Percentiles rank a stretch among this genome's conserved stretches.
These are phyloP conservation scores for Oxystoma pomonae DNA, from an alignment of 2,888 invertebrate genomes.

Conservation along the genomic window DNA sequence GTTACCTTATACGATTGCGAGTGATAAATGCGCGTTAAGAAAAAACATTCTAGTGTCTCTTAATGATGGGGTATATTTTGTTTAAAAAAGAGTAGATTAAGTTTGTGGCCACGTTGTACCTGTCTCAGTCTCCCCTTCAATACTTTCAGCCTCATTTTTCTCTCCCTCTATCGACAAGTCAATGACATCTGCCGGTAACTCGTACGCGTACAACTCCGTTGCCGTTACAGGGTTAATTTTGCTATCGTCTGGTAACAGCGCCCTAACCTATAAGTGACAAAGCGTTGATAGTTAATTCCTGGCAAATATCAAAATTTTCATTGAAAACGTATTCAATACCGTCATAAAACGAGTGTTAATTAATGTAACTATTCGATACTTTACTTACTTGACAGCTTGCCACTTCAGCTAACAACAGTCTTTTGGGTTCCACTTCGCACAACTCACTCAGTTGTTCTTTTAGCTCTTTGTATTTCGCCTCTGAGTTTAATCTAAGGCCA, in stretches of 20 bases:
- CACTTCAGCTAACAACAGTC: conserved; percentile 70
- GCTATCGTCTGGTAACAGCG: conserved; percentile 52
- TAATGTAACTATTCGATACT: too few relatives aligned
- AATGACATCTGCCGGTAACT: conserved; percentile 52
- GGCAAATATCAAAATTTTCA: too few relatives aligned
- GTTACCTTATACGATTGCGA: too few relatives aligned
- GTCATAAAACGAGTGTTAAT: too few relatives aligned
- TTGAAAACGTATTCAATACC: too few relatives aligned
- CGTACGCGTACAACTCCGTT: conserved; percentile 64
- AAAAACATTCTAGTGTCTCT: too few relatives aligned
- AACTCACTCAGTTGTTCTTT: conserved; percentile 66
- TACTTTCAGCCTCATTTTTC: conserved; percentile 23
- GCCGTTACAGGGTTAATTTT: conserved; percentile 52
- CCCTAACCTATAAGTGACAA: conserved; percentile 52
- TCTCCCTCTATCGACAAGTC: conserved; percentile 30
- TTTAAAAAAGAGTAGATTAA: too few relatives aligned
- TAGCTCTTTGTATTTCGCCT: conserved; percentile 72
- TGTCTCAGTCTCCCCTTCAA: conserved; percentile 29
- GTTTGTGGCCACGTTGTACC: too few relatives aligned
- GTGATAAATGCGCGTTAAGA: too few relatives aligned
- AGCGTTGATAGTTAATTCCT: neutral
- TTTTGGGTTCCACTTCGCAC: conserved; percentile 57
- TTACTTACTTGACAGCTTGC: conserved; percentile 52
- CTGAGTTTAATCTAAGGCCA: conserved; percentile 77
- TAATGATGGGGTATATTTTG: too few relatives aligned